phyloP scores from a whole-genome alignment of 2,888 invertebrate genomes.

The Synanthedon tipuliformis region DNA sequence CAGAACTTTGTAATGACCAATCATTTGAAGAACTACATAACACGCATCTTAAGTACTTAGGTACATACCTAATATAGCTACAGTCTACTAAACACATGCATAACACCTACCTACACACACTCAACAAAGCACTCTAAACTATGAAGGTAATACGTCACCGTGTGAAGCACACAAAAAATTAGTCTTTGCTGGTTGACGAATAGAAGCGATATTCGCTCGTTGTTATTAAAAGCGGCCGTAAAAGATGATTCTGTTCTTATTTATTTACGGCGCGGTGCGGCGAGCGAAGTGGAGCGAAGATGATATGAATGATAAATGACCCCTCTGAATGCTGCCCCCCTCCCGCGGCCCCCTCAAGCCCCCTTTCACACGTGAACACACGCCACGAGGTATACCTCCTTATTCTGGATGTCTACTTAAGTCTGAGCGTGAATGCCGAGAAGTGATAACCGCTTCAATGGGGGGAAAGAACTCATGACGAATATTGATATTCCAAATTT shows the following conservation, averaged over 20 bases:
- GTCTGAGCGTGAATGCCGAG: conserved; percentile 41
- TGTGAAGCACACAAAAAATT: conserved; percentile 10
- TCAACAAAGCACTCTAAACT: conserved; percentile 27
- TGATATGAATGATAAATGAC: conserved; percentile 72
- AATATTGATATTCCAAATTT: conserved; percentile 25
- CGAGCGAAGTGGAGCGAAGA: conserved; percentile 72
- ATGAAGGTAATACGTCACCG: conserved; percentile 10
- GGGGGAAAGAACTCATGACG: conserved; percentile 39
- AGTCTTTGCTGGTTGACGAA: conserved; percentile 10
- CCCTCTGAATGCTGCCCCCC: conserved; percentile 43
- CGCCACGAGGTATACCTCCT: conserved; percentile 46
- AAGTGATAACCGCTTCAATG: conserved; percentile 49
- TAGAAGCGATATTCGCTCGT: conserved; percentile 25
- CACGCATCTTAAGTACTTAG: not conserved
- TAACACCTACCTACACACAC: conserved; percentile 44
- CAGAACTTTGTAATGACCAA: no score
- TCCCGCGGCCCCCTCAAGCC: conserved; percentile 19
- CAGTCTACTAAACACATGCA: conserved; percentile 55
- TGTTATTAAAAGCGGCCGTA: conserved; percentile 42
- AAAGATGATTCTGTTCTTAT: conserved; percentile 71
- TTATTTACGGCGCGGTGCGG: conserved; percentile 69
- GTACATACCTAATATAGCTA: not conserved
- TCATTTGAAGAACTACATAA: no score
- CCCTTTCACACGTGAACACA: conserved; percentile 61
- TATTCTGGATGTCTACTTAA: conserved; percentile 48